Base-by-base conservation (phyloP, 2,113 vertebrate genomes). In the Cynopterus brachyotis region DNA sequence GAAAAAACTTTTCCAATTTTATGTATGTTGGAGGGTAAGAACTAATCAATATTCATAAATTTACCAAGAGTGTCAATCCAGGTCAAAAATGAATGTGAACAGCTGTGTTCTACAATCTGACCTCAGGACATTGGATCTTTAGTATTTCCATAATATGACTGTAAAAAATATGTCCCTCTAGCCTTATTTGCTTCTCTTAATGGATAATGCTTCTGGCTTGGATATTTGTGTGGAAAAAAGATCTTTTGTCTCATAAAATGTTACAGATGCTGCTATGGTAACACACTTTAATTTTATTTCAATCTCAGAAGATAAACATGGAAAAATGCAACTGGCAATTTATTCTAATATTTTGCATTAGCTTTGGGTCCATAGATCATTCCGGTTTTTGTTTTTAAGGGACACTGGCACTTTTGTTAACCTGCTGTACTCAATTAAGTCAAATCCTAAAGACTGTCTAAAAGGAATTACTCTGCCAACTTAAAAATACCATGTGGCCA, bases 211-310 rank as follows among this genome's bases (percentile, higher is more conserved):
- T 97, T 84, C 92, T 96, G 93, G 73, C 97, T 98, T 98, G 97
- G 83, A 98, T 96, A 72, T 89, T 83, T 79, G 26, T 62, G 89
- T 85, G 75, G 97, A 97, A 98, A 98, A 85, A 90, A 9, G 57
- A 97, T 76, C 37, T 91, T 98, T 97, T 97, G 73, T 97, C 97
- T 98, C 64, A 91, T 97, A 84, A 98, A 97, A 98, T 97, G 97
- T 98, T 98, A 97, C 97, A 98, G 97, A 98, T 97, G 97, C 96
- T 98, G 92, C 97, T 94, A 97, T 96, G 96, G 95, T 89, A 97
- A 98, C 97, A 86, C 59, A 87, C 88, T 97, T 97, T 96, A 97
- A 97, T 98, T 98, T 98, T 98, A 98, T 98, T 97, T 94, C 95
- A 97, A 97, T 98, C 97, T 98, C 96, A 96, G 95, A 95, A 97